Evolutionary conservation across 1,140 invertebrate species (phyloP).

Genomic region (Drosophila virilis): DNA sequence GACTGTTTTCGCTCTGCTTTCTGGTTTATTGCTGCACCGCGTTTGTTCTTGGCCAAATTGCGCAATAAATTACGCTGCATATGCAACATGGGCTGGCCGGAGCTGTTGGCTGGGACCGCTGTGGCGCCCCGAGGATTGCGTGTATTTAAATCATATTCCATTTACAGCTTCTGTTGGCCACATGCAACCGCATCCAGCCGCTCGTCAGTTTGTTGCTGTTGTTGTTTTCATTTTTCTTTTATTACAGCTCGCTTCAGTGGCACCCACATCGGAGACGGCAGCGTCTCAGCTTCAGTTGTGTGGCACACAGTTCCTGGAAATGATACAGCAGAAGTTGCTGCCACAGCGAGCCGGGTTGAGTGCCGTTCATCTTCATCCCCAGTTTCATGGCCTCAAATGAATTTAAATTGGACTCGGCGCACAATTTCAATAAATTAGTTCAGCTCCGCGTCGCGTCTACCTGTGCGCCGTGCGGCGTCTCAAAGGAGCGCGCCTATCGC

Average conservation of each 20-base stretch:
- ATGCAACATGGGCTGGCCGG: constrained; percentile 16
- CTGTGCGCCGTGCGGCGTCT: neutral
- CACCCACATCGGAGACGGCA: constrained; percentile 3
- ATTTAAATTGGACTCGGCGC: constrained; percentile 38
- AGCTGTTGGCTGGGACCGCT: constrained; percentile 17
- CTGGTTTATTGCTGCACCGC: neutral
- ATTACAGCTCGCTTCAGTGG: constrained; percentile 4
- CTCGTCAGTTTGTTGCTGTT: neutral
- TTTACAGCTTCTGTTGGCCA: constrained; percentile 61
- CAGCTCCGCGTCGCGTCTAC: neutral
- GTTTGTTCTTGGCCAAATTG: constrained; percentile 49
- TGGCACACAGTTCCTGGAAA: constrained; percentile 24
- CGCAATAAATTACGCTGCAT: constrained; percentile 59
- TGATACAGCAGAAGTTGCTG: constrained; percentile 26
- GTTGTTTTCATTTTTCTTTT: no score
- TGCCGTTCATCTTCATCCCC: neutral
- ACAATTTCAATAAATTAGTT: constrained; percentile 45
- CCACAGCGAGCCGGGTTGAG: neutral
- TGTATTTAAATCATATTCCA: constrained; percentile 70
- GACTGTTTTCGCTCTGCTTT: neutral
- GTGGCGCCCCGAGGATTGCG: constrained; percentile 67
- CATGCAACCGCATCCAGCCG: constrained; percentile 4
- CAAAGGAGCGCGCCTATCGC: constrained; percentile 17
- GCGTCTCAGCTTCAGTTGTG: no score
- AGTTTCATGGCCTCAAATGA: constrained; percentile 36